phyloP scores from a whole-genome alignment of 2,113 vertebrate species.

The Chitala chitala region DNA sequence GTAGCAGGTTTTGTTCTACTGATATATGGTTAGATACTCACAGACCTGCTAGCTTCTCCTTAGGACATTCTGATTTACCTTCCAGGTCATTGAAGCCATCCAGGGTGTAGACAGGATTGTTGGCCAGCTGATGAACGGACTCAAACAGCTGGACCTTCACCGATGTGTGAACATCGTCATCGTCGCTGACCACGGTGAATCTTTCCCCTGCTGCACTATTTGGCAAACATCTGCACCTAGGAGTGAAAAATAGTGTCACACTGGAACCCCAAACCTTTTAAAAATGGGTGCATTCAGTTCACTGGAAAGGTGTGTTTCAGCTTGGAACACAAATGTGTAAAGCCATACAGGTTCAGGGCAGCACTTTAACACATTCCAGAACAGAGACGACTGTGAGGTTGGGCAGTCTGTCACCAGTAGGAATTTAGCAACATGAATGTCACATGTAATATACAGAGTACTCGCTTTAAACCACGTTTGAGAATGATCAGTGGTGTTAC shows the following conservation, averaged over 20 bases:
- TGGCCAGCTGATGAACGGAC: conserved; percentile 64
- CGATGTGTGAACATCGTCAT: conserved; percentile 65
- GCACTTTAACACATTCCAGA: too few species aligned
- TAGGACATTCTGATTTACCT: background rate
- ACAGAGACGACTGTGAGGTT: background rate
- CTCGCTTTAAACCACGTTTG: background rate
- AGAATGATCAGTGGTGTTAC: too few species aligned
- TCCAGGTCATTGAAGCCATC: conserved; percentile 52
- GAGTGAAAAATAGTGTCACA: too few species aligned
- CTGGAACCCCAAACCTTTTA: too few species aligned
- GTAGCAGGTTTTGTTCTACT: too few species aligned
- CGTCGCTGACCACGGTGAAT: conserved; percentile 65
- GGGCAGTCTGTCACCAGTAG: background rate
- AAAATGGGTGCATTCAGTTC: too few species aligned
- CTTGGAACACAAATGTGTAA: too few species aligned
- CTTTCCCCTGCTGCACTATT: too few species aligned
- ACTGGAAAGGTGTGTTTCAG: too few species aligned
- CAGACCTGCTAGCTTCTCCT: background rate
- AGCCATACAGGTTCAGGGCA: too few species aligned
- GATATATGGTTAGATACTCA: too few species aligned
- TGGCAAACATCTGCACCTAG: too few species aligned
- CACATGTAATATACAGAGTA: background rate
- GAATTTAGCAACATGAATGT: background rate
- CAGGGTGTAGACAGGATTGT: conserved; percentile 59
- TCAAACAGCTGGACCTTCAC: conserved; percentile 61